Evolutionary conservation across 2,888 invertebrate genomes (phyloP).

Genomic region (Ophion ellenae): DNA sequence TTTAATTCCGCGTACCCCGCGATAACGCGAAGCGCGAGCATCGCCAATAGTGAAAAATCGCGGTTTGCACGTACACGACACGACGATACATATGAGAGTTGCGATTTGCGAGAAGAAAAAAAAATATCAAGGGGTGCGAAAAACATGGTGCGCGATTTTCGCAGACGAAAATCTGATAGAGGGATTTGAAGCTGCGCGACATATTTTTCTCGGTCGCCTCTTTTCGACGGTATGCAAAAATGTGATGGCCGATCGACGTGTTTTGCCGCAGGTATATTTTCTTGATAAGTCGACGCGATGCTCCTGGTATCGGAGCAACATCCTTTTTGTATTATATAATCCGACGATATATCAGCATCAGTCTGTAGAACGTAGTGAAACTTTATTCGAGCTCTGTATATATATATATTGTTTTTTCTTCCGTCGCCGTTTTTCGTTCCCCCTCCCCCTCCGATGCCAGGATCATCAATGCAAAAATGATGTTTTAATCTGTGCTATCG

Average conservation of each 20-base stretch:
- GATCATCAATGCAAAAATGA: neutral
- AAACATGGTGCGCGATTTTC: neutral
- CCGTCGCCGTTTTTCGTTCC: constrained; percentile 5
- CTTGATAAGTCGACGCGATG: constrained; percentile 19
- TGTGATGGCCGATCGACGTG: neutral
- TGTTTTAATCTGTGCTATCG: neutral
- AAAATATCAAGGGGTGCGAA: neutral
- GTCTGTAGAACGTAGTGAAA: constrained; percentile 1
- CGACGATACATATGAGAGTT: constrained; percentile 28
- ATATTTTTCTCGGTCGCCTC: neutral
- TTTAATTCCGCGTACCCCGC: constrained; percentile 16
- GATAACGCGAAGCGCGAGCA: constrained; percentile 1
- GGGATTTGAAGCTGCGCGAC: neutral
- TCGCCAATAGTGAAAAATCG: constrained; percentile 20
- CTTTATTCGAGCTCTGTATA: constrained; percentile 48
- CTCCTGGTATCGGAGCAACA: constrained; percentile 26
- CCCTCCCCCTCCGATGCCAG: neutral
- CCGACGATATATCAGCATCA: constrained; percentile 15
- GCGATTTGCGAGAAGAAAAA: constrained; percentile 2
- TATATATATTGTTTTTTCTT: constrained; percentile 44
- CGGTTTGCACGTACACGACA: constrained; percentile 3
- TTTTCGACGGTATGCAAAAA: neutral
- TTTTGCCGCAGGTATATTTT: constrained; percentile 1
- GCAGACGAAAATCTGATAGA: neutral
- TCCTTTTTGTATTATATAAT: constrained; percentile 54